Conservation (phyloP, 2,888 invertebrate species). For the Ceramica pisi region DNA sequence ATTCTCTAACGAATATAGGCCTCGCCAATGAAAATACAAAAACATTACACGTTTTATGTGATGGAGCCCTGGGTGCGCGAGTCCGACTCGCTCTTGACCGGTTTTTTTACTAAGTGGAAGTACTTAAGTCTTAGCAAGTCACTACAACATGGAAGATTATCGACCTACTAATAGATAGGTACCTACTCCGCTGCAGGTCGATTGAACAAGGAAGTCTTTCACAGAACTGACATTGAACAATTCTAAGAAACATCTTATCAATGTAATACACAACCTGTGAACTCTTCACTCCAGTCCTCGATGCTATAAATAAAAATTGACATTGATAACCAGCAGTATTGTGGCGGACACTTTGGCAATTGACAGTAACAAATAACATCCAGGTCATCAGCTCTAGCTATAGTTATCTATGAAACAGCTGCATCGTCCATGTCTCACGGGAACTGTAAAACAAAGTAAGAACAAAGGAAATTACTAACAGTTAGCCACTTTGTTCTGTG, state of each 20-base stretch:
- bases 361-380: slow-evolving; percentile 28
- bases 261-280: not conserved
- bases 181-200: not conserved
- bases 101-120: no score
- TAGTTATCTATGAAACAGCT: not conserved
- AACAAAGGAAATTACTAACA: slow-evolving; percentile 7
- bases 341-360: slow-evolving; percentile 34
- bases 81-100: no score
- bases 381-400: not conserved
- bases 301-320: slow-evolving; percentile 25
- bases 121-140: not conserved
- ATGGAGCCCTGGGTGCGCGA: no score
- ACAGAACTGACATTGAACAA: not conserved
- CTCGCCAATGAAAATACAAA: no score
- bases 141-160: not conserved
- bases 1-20: no score
- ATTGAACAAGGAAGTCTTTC: slow-evolving; percentile 7
- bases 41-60: no score
- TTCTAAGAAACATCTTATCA: slow-evolving; percentile 9
- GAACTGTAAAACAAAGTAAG: not conserved
- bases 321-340: slow-evolving; percentile 22
- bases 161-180: no score
- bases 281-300: not conserved
- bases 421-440: not conserved
- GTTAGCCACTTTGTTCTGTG: slow-evolving; percentile 5